Conservation (phyloP, 2,113 vertebrate species). For the Gopherus flavomarginatus region DNA sequence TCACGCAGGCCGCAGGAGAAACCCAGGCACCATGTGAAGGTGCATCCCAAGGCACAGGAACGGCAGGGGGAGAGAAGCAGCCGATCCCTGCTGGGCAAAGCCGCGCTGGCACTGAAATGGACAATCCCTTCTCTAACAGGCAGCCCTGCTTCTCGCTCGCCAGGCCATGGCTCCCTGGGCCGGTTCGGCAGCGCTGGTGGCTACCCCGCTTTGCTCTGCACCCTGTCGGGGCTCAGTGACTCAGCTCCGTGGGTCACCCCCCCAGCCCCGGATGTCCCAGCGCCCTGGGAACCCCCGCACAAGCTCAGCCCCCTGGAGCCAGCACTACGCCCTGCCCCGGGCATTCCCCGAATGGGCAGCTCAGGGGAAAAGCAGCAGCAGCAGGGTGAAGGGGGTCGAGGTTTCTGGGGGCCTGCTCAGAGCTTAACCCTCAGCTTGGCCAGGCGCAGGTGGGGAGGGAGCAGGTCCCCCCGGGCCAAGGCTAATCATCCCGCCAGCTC, state of each 20-base stretch:
- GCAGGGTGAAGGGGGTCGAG: neutral
- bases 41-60: no score
- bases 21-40: fast-evolving
- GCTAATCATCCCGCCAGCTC: neutral
- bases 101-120: no score
- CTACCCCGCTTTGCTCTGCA: no score
- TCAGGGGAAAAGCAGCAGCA: neutral
- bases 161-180: no score
- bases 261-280: neutral
- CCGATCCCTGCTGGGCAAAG: no score
- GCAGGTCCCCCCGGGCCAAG: fast-evolving
- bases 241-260: neutral
- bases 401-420: neutral
- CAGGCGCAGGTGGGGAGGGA: neutral
- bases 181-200: no score
- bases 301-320: no score
- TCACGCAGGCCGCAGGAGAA: neutral
- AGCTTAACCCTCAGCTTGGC: neutral
- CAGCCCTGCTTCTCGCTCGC: no score
- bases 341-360: neutral
- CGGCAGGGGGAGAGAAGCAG: no score
- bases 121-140: no score
- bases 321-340: neutral
- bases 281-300: neutral
- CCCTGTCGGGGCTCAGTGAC: no score